These are phyloP conservation scores for Aporophyla nigra DNA, from an alignment of 2,888 invertebrate species.

Conservation along the genomic window DNA sequence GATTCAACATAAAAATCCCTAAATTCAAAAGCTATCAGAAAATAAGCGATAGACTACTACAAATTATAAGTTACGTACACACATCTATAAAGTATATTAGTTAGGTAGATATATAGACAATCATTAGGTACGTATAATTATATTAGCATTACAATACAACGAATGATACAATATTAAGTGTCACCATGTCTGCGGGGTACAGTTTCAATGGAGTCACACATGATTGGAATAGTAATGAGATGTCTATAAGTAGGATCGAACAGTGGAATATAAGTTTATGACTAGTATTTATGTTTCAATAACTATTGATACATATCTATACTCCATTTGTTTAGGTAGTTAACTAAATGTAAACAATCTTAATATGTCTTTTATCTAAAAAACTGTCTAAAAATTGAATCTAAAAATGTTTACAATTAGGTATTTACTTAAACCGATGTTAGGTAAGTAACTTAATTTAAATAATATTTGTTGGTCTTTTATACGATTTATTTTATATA, in stretches of 20 bases:
- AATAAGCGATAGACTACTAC: not conserved
- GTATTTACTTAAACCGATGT: too few species aligned
- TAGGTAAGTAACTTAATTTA: too few species aligned
- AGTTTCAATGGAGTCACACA: conserved; percentile 44
- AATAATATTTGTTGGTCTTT: too few species aligned
- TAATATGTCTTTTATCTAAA: too few species aligned
- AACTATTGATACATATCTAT: not conserved
- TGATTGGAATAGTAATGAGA: conserved; percentile 35
- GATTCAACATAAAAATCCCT: not conserved
- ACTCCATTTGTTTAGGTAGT: too few species aligned
- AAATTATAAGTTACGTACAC: not conserved
- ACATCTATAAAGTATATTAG: not conserved
- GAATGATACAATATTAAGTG: conserved; percentile 30
- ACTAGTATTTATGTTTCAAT: not conserved
- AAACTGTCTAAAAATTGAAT: too few species aligned
- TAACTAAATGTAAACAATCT: too few species aligned
- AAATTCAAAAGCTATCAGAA: not conserved
- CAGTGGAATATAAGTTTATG: not conserved
- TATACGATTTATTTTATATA: too few species aligned
- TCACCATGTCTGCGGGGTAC: conserved; percentile 8
- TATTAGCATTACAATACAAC: conserved; percentile 2
- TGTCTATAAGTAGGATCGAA: not conserved
- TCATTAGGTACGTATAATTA: not conserved
- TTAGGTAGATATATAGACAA: not conserved
- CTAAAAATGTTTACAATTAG: too few species aligned